Percentiles rank a stretch among this genome's conserved stretches.
Evolutionary conservation across 2,797 vertebrate species (phyloP).

Genomic region (Steatocranus sp.): DNA sequence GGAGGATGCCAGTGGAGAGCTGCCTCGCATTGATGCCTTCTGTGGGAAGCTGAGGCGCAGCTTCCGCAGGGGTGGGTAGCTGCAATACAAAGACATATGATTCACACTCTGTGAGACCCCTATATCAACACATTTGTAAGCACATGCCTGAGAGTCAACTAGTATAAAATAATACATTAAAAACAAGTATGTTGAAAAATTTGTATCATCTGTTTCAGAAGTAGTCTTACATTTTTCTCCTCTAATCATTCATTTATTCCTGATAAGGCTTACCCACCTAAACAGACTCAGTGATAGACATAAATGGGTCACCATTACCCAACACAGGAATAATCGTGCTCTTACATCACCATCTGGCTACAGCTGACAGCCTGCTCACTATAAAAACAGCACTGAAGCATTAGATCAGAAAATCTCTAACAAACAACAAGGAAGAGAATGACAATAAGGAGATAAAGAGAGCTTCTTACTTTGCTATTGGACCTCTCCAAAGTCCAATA

Average conservation of each 20-base stretch:
- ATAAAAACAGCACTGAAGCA: neutral
- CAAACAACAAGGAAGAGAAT: neutral
- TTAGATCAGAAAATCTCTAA: constrained; percentile 2
- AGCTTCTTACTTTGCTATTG: neutral
- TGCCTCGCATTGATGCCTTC: constrained; percentile 83
- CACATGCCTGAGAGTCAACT: neutral
- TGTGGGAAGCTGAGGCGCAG: constrained; percentile 88
- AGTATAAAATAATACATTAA: neutral
- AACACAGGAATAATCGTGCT: constrained; percentile 1
- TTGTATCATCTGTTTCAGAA: neutral
- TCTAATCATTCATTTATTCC: neutral
- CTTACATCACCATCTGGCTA: constrained; percentile 28
- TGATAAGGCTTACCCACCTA: neutral
- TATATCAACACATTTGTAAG: neutral
- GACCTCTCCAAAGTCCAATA: neutral
- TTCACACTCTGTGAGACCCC: neutral
- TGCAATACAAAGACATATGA: neutral
- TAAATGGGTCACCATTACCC: constrained; percentile 35
- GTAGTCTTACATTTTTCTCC: neutral
- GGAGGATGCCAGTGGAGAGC: constrained; percentile 79
- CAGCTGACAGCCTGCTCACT: neutral
- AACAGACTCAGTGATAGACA: neutral
- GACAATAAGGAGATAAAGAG: neutral
- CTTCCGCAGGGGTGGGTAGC: constrained; percentile 81
- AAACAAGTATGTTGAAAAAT: neutral